Base-by-base conservation (phyloP, 2,113 vertebrate species). In the Hydrochoerus hydrochaeris region DNA sequence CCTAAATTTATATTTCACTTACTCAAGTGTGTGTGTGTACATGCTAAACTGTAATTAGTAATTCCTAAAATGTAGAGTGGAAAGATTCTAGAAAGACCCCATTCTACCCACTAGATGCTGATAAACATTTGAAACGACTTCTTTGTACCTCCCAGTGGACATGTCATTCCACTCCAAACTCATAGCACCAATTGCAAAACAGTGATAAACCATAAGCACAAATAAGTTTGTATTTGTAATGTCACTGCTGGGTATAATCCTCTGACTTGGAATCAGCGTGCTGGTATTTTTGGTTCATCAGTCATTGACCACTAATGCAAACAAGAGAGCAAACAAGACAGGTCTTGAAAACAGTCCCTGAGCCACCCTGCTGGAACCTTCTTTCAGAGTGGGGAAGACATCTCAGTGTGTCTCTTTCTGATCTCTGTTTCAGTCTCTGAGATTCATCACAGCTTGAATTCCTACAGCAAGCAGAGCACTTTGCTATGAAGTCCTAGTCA, bases 261-360 rank as follows among this genome's bases (percentile, higher is more conserved):
- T 85, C 44, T 57, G 75, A 6, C 94, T 94, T 84, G 54, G 65
- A 80, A 58, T 95, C 96, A 96, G 94, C 8, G 44, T 91, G 96
- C 81, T 88, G 62, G 35, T 57, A 77, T 11, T 62, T 67, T 32
- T 85, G 5, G 46, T 28, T 28, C 32, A 81, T 20, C 71, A 65
- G 94, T 86, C 44, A 63, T 54, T 52, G 11, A 6, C 46, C 78
- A 81, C 13, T 63, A 49, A 13, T 5, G 0, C 69, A 92, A 86
- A 44, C 44, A 65, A 10, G 65, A 24, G 35, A 78, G 10, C 44
- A 92, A 86, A 44, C n/a, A 62, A 10, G 62, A 24, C 30, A 81
- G 4, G 35, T 85, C 41, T 32, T 62, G 58, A 54, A 83, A 92
- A 82, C 85, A 5, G 3, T 88, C 57, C 69, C 46, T 63, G 44